phyloP scores from a whole-genome alignment of 2,113 vertebrate species.

The Sinocyclocheilus maitianheensis region DNA sequence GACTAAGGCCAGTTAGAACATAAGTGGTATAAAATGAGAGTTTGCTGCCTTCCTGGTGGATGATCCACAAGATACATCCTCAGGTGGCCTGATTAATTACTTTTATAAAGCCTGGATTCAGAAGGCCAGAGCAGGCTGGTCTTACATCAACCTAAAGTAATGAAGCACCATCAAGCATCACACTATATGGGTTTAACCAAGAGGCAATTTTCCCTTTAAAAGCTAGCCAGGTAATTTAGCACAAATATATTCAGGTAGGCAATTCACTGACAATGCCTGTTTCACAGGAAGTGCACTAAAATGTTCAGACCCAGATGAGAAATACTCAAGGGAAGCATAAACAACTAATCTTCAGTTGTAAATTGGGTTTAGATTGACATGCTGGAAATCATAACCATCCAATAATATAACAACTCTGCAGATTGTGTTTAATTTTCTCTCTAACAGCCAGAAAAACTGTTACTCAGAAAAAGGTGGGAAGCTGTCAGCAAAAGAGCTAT shows the following conservation, averaged over 20 bases:
- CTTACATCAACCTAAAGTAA: not conserved
- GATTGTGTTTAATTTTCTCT: not conserved
- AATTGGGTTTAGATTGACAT: slow-evolving; percentile 6
- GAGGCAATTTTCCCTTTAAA: not conserved
- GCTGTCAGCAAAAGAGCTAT: not conserved
- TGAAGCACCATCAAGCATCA: not conserved
- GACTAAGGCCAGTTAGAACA: not conserved
- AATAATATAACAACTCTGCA: slow-evolving; percentile 6
- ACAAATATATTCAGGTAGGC: slow-evolving; percentile 8
- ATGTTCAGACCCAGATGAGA: not conserved
- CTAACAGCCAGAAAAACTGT: not conserved
- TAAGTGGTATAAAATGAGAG: not conserved
- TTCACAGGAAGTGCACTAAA: not conserved
- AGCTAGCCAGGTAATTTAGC: not conserved
- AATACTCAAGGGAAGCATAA: not conserved
- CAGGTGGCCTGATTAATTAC: not conserved
- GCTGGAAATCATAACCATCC: not conserved
- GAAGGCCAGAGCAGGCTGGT: not conserved
- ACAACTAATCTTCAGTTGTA: slow-evolving; percentile 23
- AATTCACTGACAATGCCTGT: not conserved
- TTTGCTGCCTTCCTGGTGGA: not conserved
- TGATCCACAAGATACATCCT: not conserved
- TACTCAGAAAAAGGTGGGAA: not conserved
- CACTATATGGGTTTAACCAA: not conserved
- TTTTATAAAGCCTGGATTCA: not conserved